These are phyloP conservation scores for Unio delphinus DNA, from an alignment of 2,888 invertebrate species.

Conservation along the genomic window DNA sequence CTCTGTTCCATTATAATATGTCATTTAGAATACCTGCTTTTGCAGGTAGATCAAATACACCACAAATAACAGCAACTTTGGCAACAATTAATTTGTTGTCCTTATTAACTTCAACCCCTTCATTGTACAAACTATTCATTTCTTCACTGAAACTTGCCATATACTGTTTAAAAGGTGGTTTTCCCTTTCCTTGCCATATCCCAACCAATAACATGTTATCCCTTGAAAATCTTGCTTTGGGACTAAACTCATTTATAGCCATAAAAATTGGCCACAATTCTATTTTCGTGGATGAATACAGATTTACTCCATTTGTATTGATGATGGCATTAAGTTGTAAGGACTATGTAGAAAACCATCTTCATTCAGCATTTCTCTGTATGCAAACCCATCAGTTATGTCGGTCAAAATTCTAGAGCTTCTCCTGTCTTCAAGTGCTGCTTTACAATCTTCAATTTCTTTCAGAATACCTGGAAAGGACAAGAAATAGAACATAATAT, in stretches of 20 bases:
- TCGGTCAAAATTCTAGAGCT: slow-evolving; percentile 12
- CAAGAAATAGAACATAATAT: neutral
- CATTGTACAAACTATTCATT: slow-evolving; percentile 12
- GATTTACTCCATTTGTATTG: slow-evolving; percentile 19
- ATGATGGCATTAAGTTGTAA: slow-evolving; percentile 18
- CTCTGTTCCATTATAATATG: slow-evolving; percentile 20
- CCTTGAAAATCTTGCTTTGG: slow-evolving; percentile 9
- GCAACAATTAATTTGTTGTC: neutral
- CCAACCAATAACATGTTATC: slow-evolving; percentile 15
- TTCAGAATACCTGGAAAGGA: slow-evolving; percentile 9
- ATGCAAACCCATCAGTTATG: slow-evolving; percentile 18
- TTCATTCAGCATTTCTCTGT: slow-evolving; percentile 9
- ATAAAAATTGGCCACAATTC: no score
- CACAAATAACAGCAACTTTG: slow-evolving; percentile 10
- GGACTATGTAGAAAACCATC: slow-evolving; percentile 10
- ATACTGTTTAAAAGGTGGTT: slow-evolving; percentile 15
- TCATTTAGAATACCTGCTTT: slow-evolving; percentile 29
- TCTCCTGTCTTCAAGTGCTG: slow-evolving; percentile 3
- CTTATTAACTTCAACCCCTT: slow-evolving; percentile 12
- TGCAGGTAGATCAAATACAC: slow-evolving; percentile 27
- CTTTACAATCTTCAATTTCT: slow-evolving; percentile 5
- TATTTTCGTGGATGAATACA: no score
- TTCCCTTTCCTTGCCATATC: slow-evolving; percentile 30
- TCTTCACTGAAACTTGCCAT: slow-evolving; percentile 8
- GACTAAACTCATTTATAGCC: no score